phyloP scores from a whole-genome alignment of 2,113 vertebrate genomes.

The Ameiurus melas region DNA sequence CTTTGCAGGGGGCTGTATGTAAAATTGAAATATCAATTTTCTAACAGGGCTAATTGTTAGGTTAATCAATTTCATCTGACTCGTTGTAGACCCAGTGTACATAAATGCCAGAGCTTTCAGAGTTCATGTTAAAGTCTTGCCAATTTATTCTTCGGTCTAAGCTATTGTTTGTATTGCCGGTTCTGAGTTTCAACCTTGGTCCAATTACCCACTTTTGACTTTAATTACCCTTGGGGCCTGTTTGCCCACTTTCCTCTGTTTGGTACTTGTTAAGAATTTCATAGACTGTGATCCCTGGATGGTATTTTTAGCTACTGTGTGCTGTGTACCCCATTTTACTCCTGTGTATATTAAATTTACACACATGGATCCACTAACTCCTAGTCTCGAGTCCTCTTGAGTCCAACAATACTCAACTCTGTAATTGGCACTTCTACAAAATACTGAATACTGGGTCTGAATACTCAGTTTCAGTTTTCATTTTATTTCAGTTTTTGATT shows the following conservation, averaged over 20 bases:
- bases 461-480: background rate
- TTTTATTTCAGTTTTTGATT: background rate
- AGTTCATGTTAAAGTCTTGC: background rate
- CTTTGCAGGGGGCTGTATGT: background rate
- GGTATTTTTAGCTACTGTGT: conserved; percentile 8
- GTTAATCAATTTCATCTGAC: background rate
- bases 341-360: background rate
- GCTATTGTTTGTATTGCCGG: conserved; percentile 15
- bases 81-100: background rate
- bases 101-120: conserved; percentile 5
- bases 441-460: background rate
- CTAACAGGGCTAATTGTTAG: conserved; percentile 16
- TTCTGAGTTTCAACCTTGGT: background rate
- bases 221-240: conserved; percentile 19
- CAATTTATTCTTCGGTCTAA: background rate
- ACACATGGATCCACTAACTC: background rate
- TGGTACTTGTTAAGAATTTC: background rate
- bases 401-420: background rate
- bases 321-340: background rate
- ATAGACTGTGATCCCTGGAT: background rate
- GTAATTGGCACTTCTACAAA: background rate
- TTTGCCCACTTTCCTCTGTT: background rate
- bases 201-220: conserved; percentile 18
- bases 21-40: conserved; percentile 3
- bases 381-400: background rate